phyloP scores from a whole-genome alignment of 1,140 invertebrate species.

The Bombus confusus region DNA sequence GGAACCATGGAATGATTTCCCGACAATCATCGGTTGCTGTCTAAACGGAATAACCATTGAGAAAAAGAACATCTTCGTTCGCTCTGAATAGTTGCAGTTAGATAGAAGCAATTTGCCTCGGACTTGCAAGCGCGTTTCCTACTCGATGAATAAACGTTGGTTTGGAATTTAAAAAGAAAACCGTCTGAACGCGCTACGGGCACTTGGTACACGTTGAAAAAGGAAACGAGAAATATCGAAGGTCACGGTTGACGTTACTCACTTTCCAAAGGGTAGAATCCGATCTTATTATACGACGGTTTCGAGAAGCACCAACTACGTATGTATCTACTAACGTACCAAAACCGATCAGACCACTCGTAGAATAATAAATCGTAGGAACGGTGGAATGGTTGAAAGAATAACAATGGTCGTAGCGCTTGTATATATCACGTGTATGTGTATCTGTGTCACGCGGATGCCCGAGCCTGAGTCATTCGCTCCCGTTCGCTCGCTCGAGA shows the following conservation, averaged over 20 bases:
- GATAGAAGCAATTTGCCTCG: too few relatives aligned
- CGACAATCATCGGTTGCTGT: background rate
- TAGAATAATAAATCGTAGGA: conserved; percentile 14
- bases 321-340: background rate
- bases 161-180: background rate
- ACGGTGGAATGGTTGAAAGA: conserved; percentile 41
- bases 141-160: too few relatives aligned
- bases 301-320: background rate
- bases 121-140: too few relatives aligned
- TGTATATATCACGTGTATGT: background rate
- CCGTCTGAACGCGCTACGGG: too few relatives aligned
- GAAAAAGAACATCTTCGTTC: background rate
- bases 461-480: conserved; percentile 55
- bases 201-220: too few relatives aligned
- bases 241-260: background rate
- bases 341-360: background rate
- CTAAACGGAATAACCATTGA: background rate
- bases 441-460: conserved; percentile 61
- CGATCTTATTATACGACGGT: background rate
- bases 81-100: too few relatives aligned
- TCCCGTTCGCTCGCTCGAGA: conserved; percentile 28
- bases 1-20: background rate
- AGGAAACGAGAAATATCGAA: background rate
- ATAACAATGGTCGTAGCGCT: conserved; percentile 32
- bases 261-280: too few relatives aligned